Evolutionary conservation across 2,888 invertebrate species (phyloP).

Genomic region (Troides aeacus): DNA sequence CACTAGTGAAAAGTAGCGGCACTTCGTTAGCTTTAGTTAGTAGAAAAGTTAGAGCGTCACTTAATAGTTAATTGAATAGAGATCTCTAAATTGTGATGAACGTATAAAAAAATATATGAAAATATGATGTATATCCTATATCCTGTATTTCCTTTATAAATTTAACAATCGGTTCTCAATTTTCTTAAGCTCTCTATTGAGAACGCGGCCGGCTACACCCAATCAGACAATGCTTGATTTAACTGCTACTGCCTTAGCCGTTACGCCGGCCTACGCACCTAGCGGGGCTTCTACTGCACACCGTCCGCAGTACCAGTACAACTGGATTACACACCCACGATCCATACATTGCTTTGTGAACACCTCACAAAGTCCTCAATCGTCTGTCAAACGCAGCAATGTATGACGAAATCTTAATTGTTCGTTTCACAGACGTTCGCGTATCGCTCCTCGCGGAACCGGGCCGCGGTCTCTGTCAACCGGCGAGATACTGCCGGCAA

Average conservation of each 20-base stretch:
- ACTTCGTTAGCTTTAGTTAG: too few relatives aligned
- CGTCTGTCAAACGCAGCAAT: conserved; percentile 9
- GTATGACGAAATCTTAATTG: not conserved
- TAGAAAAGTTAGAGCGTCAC: too few relatives aligned
- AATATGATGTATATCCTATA: too few relatives aligned
- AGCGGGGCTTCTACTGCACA: conserved; percentile 41
- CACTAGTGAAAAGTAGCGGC: too few relatives aligned
- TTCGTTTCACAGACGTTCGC: conserved; percentile 20
- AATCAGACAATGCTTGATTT: conserved; percentile 75
- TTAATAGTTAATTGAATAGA: too few relatives aligned
- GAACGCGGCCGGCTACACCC: conserved; percentile 68
- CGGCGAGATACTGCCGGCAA: conserved; percentile 48
- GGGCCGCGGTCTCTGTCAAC: conserved; percentile 36
- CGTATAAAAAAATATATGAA: too few relatives aligned
- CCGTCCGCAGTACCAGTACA: not conserved
- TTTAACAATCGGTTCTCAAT: conserved; percentile 27
- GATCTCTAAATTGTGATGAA: too few relatives aligned
- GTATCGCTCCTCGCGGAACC: not conserved
- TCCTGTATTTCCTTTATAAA: too few relatives aligned
- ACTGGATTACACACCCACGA: not conserved
- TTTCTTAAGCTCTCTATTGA: conserved; percentile 34
- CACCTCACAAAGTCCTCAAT: not conserved
- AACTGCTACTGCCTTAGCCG: conserved; percentile 66
- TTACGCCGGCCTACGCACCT: conserved; percentile 73
- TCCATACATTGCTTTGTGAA: conserved; percentile 11